Base-by-base conservation (phyloP, 2,113 vertebrate genomes). In the Myiopsitta monachus region DNA sequence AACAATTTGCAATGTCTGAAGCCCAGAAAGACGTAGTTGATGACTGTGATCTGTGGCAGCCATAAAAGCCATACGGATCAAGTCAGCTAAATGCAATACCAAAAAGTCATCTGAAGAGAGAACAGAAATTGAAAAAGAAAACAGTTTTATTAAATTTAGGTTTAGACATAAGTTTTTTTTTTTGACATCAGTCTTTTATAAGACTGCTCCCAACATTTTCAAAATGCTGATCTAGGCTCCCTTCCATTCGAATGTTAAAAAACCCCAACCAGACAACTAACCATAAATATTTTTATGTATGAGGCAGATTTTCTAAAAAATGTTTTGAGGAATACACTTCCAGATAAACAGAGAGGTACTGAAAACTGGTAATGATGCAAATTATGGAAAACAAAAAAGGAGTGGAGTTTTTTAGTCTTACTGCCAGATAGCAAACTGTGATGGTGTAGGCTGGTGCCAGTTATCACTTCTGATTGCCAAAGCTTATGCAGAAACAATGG, bases 41-140 rank as follows among this genome's bases (percentile, higher is more conserved):
- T 99, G 98, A n/a, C 98, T 99, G 84, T 99, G 98, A 97, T 99
- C 99, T 47, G 99, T 99, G 51, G 99, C 99, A 75, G 99, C 99
- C 99, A 99, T 99, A 95, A 99, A 99, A 44, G 99, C 99, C 99
- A 99, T 99, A 46, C 99, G 99, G 67, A 99, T 98, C 97, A 99
- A 97, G 63, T 99, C 99, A 26, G 98, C 98, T 76, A 99, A 98
- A 96, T 99, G 99, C 38, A 99, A 97, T 30, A 99, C 99, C 94
- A 99, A 97, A 96, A 99, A 99, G 94, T 99, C 99, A 98, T 97
- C 98, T 98, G 69, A 67, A 57, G 51, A 92, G 30, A 84, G 63
- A 87, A 76, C 66, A 95, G 89, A 80, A 73, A 93, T 86, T 47
- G 3, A 39, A 64, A 36, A 72, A 61, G 18, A 90, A 80, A 80